Evolutionary conservation across 2,113 vertebrate species (phyloP), one percentile per base, ranked within the genome.

Genomic region (Cephalopholis sonnerati): DNA sequence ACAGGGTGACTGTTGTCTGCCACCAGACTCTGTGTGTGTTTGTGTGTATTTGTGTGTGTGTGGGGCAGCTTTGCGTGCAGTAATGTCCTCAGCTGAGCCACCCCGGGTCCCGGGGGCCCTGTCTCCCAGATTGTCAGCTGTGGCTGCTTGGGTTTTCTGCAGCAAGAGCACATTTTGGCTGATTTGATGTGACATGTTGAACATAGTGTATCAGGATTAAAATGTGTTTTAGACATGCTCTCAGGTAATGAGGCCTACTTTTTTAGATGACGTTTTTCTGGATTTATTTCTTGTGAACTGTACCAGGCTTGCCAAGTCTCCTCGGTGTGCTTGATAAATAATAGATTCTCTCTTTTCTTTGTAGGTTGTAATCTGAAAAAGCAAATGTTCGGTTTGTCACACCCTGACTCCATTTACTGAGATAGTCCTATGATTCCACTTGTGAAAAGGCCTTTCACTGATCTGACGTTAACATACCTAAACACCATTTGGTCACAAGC

Each of bases 1-100:
- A 95, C 94, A 94, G 93, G 93, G 91, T 90, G 87, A 94, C 93
- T 95, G 92, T 91, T 93, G 93, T 94, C 93, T 92, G 88, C 92
- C 90, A 89, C 90, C 74, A 82, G 71, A 77, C 76, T 83, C 77
- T 67, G 70, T 81, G 76, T 77, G 66, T 79, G 77, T 74, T 79
- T 85, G 76, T 87, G 24, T 76, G 15, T 75, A 75, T 39, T 64
- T 68, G 77, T 77, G 81, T 32, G 75, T 70, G 69, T 25, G 64
- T 11, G 71, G 51, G 74, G 25, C 84, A 81, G 83, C 79, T 76
- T 93, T 87, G 90, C 83, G 86, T 92, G 91, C 90, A 89, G 44
- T 88, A 67, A 84, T 90, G 91, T 94, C 80, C 90, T 94, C 90
- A 93, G 92, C 91, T 93, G 92, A 90, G 91, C 72, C 70, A 79